Evolutionary conservation across 2,888 invertebrate genomes (phyloP).

Genomic region (Boloria euphrosyne): DNA sequence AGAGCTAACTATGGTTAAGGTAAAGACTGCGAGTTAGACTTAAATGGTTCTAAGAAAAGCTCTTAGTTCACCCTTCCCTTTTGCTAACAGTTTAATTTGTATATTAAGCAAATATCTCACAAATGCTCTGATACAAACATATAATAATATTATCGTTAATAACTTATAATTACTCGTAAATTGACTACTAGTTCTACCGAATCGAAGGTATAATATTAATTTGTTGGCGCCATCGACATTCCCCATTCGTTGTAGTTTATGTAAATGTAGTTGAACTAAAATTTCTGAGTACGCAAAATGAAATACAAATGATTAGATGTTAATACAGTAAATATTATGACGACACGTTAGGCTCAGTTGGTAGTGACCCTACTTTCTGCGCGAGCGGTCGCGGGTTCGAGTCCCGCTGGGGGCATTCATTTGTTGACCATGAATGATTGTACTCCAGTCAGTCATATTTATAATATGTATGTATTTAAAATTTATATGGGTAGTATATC

Average conservation of each 20-base stretch:
- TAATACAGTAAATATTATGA: not conserved
- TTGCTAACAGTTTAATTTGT: too few species aligned
- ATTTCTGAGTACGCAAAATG: conserved; percentile 15
- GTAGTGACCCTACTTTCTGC: too few species aligned
- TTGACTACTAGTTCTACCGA: conserved; percentile 23
- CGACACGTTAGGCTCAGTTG: too few species aligned
- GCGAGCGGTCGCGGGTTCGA: too few species aligned
- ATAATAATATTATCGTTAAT: conserved; percentile 8
- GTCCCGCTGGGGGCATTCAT: too few species aligned
- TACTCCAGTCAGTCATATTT: too few species aligned
- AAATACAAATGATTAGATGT: not conserved
- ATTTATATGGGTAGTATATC: too few species aligned
- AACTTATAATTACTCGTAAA: conserved; percentile 7
- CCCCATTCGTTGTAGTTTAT: conserved; percentile 11
- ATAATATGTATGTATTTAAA: too few species aligned
- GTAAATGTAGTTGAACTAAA: conserved; percentile 15
- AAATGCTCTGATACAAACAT: too few species aligned
- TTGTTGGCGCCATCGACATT: conserved; percentile 27
- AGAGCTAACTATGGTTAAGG: conserved; percentile 23
- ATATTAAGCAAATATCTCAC: too few species aligned
- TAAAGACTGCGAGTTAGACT: conserved; percentile 17
- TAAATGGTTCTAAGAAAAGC: not conserved
- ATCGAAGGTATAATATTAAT: conserved; percentile 4
- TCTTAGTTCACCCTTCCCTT: not conserved
- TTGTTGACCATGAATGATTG: too few species aligned